phyloP scores from a whole-genome alignment of 2,113 vertebrate genomes.

The Dromaius novaehollandiae region DNA sequence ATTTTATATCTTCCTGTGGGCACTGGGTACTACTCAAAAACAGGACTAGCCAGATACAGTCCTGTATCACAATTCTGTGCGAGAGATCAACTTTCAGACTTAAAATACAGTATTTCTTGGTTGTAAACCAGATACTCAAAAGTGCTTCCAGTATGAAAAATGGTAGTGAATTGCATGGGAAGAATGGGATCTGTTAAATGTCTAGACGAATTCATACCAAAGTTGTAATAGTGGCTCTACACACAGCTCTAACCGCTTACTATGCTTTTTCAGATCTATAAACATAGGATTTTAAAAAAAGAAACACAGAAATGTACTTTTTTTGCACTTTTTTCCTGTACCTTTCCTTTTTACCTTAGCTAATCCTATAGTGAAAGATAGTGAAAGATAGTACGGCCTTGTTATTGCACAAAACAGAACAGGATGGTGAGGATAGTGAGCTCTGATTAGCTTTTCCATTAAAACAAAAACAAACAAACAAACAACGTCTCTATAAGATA shows the following conservation, averaged over 20 bases:
- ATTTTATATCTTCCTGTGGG: conserved; percentile 7
- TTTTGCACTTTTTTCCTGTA: neutral
- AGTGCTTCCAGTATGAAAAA: neutral
- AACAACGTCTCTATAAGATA: neutral
- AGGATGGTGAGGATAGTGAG: neutral
- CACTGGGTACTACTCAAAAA: neutral
- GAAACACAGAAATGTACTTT: neutral
- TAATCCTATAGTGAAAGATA: neutral
- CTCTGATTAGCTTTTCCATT: neutral
- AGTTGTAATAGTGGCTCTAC: neutral
- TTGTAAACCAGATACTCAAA: neutral
- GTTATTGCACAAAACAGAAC: neutral
- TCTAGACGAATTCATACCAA: neutral
- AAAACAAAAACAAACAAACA: neutral
- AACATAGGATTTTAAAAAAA: neutral
- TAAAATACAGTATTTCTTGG: neutral
- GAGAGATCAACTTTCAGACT: fast-evolving
- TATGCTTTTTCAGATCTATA: neutral
- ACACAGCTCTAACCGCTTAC: neutral
- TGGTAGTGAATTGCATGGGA: neutral
- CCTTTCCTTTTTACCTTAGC: neutral
- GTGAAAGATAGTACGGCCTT: neutral
- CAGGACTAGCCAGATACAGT: neutral
- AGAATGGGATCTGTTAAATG: neutral
- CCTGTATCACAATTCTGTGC: neutral